These are phyloP conservation scores for Orientallactaga sibirica DNA, from an alignment of 2,797 vertebrate species.

Conservation along the genomic window DNA sequence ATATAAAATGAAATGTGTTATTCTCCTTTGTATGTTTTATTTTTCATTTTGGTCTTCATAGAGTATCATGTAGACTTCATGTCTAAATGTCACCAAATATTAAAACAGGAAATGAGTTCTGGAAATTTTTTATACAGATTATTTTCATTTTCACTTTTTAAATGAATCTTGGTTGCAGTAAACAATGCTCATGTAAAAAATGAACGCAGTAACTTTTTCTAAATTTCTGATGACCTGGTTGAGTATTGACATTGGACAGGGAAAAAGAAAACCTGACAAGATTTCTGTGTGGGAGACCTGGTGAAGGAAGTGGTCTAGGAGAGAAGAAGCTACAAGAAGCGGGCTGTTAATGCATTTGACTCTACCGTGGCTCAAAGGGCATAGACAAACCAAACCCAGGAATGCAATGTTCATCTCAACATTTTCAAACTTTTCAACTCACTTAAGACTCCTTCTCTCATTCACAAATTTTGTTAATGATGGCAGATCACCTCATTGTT, in stretches of 20 bases:
- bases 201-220: neutral
- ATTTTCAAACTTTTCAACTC: neutral
- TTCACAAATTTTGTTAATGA: neutral
- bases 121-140: neutral
- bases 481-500: neutral
- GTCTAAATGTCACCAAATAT: slow-evolving; percentile 5
- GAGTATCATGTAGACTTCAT: neutral
- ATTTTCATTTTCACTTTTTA: slow-evolving; percentile 34
- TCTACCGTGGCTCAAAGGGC: neutral
- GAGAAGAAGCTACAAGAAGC: neutral
- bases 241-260: neutral
- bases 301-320: neutral
- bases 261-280: neutral
- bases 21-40: neutral
- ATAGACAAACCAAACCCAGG: neutral
- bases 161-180: neutral
- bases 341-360: neutral
- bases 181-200: neutral
- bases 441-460: neutral
- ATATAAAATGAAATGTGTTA: neutral
- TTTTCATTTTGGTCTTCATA: neutral
- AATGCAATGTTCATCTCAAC: neutral
- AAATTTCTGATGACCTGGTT: slow-evolving; percentile 20
- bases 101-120: neutral
- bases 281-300: neutral